Evolutionary conservation across 1,140 invertebrate genomes (phyloP), one percentile per base, ranked within the genome.

Genomic region (Drosophila triauraria): DNA sequence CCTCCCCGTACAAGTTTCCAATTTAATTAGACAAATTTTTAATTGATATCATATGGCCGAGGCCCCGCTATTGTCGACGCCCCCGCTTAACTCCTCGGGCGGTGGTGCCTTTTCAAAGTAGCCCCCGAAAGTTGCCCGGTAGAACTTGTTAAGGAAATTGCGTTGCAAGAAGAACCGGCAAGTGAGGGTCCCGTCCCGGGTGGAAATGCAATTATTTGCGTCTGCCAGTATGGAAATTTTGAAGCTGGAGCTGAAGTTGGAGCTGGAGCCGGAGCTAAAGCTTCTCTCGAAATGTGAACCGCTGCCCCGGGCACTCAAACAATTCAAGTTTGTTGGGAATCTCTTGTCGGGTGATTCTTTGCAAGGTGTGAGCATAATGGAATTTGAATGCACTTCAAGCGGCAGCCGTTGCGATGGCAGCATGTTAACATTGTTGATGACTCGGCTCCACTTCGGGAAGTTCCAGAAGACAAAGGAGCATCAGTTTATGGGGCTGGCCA

Each of bases 11-110:
- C 81, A 90, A 90, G 77, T 88, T 88, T 86, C 78, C 71, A 90
- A 90, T 90, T 85, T 85, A 90, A 90, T 90, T 90, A 90, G 86
- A 90, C 85, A 90, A 91, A 90, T 91, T 90, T 81, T 85, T 90
- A 90, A 90, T 90, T 90, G 85, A 90, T 90, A 90, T 90, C 85
- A 90, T 90, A 90, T 91, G 85, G 86, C 85, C 80, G 64, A 75
- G 69, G 71, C 78, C 61, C 70, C 48, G 32, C 70, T 62, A 86
- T 82, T 74, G 78, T 75, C 53, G 47, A 43, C 40, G 32, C n/a
- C 7, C 51, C 30, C 51, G 32, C 44, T 25, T 27, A 46, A 27
- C 69, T 35, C 44, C 60, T 68, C 48, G 15, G 23, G 5, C 53
- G 38, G 61, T 4, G 51, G 13, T 23, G 35, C 13, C 48, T 64